Evolutionary conservation across 2,888 invertebrate genomes (phyloP).

Genomic region (Smittia sp.): DNA sequence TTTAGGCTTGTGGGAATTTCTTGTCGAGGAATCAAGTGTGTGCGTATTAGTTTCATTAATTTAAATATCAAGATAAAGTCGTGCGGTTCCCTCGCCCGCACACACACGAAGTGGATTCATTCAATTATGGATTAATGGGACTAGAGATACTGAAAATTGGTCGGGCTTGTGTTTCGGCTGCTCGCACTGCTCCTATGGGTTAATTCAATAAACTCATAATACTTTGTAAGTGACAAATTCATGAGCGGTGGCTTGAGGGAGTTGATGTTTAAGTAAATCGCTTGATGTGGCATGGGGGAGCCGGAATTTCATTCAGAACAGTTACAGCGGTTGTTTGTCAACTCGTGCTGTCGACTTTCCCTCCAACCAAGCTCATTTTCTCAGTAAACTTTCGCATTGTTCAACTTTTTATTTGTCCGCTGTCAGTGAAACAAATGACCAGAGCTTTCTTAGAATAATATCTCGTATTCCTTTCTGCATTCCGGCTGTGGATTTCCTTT

Average conservation of each 20-base stretch:
- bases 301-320: not conserved
- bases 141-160: not conserved
- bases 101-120: not conserved
- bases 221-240: constrained; percentile 21
- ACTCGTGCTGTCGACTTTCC: no score
- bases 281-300: not conserved
- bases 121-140: constrained; percentile 23
- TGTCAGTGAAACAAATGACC: no score
- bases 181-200: not conserved
- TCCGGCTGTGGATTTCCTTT: no score
- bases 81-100: not conserved
- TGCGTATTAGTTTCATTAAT: constrained; percentile 15
- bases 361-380: no score
- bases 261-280: no score
- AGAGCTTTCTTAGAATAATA: no score
- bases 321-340: no score
- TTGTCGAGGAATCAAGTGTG: not conserved
- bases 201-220: constrained; percentile 20
- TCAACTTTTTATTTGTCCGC: no score
- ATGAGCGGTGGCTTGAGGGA: not conserved
- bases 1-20: not conserved
- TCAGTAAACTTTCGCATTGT: no score
- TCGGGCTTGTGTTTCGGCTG: not conserved
- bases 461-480: no score
- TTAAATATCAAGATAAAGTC: not conserved